Evolutionary conservation across 2,113 vertebrate species (phyloP), one percentile per base, ranked within the genome.

Genomic region (Empidonax alnorum): DNA sequence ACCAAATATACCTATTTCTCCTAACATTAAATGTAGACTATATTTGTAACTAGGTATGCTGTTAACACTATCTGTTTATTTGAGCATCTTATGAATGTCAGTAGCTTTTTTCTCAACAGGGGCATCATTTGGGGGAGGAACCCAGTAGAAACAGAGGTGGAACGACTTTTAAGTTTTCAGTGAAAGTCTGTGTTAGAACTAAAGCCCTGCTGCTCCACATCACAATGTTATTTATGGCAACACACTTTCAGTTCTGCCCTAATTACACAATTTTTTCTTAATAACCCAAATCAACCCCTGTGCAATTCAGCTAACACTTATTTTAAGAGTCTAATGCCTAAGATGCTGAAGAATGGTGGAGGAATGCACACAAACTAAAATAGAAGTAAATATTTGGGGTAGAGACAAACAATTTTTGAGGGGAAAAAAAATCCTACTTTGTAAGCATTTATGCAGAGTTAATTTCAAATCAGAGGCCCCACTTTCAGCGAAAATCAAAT

Each of bases 311-410:
- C 35, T 55, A 73, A 27, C 9, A 58, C 9, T 87, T 41, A 20
- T n/a, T 92, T 78, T 71, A 68, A 41, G 73, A 84, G 73, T 22
- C 30, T 25, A 69, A 0, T 9, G 41, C 61, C 49, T 9, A 53
- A 82, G 82, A 85, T 30, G 20, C 41, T 30, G 18, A 19, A 83
- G 44, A 63, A 47, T 0, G 1, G 52, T 78, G 44, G 44, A 67
- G 28, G n/a, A 93, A 91, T 0, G 10, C 41, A 73, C 30, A 84
- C 12, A 73, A 94, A 58, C 28, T 24, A n/a, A 94, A 94, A 84
- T 10, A 58, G 23, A 95, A 85, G 69, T 91, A 96, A 91, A 85
- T 94, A 91, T 95, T 85, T 96, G 41, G 31, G 33, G 42, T 83
- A 77, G 50, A 87, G 7, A 84, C 63, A 94, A 93, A 87, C 66